Base-by-base conservation (phyloP, 2,888 invertebrate genomes). In the Erynnis tages region DNA sequence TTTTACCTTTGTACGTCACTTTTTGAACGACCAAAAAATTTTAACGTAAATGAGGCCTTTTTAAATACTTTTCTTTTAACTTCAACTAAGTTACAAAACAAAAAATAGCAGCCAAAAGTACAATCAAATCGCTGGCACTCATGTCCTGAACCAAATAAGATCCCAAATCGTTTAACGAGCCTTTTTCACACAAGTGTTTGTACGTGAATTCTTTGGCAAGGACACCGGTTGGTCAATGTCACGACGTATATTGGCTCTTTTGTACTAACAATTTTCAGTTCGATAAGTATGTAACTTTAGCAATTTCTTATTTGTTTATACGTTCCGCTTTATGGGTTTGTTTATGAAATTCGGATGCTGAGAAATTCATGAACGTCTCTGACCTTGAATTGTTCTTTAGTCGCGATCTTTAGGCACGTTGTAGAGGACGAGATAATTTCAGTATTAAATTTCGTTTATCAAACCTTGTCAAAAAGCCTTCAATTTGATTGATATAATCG, bases 171-270 rank as follows among this genome's bases (percentile, higher is more conserved):
- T 64, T 62, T 58, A 59, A 59, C 52, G 43, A 60, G 54, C 34
- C 57, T 54, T 61, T 58, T 53, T 56, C 14, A 4, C 38, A 29
- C 32, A 14, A 32, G 21, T 21, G 30, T 25, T 21, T 57, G 21
- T 21, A 11, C 37, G 21, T 17, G 11, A 54, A 62, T 61, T 66
- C 62, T 14, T 61, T 62, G 56, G 57, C 77, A 82, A 82, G 80
- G 77, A 76, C 79, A 65, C 54, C 62, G 16, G 14, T 61, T 70
- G 70, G 67, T 70, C 75, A 79, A 82, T 77, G 79, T 77, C 80
- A 74, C 62, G 69, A 62, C 62, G 58, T 45, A 60, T 76, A 67
- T 74, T 73, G 69, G 65, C 62, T 58, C 65, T 62, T 66, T 69
- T 73, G 27, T 23, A 23, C n/a, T 6, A 40, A 14, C 27, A 41